Evolutionary conservation across 2,888 invertebrate genomes (phyloP).

Genomic region (Synanthedon myopaeformis): DNA sequence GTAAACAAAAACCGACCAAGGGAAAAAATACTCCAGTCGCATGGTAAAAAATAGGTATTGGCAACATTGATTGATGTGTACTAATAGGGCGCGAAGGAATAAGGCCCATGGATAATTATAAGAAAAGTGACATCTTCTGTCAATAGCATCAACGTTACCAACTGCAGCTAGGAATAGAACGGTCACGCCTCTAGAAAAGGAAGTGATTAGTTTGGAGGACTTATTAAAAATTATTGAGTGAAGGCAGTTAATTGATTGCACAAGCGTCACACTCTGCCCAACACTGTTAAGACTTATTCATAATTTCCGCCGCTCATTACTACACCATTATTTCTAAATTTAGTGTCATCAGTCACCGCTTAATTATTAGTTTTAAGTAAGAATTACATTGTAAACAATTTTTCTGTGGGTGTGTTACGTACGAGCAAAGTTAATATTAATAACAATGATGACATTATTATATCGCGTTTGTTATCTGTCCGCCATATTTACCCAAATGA

Average conservation of each 20-base stretch:
- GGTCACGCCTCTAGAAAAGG: constrained; percentile 61
- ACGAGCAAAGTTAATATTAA: background rate
- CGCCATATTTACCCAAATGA: constrained; percentile 9
- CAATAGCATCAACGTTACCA: constrained; percentile 44
- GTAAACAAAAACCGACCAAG: constrained; percentile 64
- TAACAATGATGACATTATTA: constrained; percentile 5
- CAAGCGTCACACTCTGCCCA: background rate
- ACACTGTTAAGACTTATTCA: constrained; percentile 5
- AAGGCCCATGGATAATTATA: constrained; percentile 66
- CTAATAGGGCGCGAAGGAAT: constrained; percentile 71
- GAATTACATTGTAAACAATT: constrained; percentile 5
- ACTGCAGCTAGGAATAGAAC: constrained; percentile 57
- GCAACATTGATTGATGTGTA: constrained; percentile 71
- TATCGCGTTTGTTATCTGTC: constrained; percentile 8
- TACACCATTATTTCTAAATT: background rate
- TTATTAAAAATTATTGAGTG: constrained; percentile 70
- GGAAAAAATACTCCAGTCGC: constrained; percentile 54
- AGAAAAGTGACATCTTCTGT: constrained; percentile 68
- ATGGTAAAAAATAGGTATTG: constrained; percentile 68
- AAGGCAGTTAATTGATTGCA: constrained; percentile 56
- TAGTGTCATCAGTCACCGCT: constrained; percentile 1
- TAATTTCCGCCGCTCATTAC: background rate
- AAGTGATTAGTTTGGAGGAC: constrained; percentile 65
- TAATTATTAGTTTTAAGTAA: constrained; percentile 24
- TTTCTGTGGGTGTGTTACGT: background rate